A percentile compares a stretch with the other conserved stretches of the same genome.
Conservation (phyloP, 2,888 invertebrate genomes). For the Eupeodes latifasciatus region DNA sequence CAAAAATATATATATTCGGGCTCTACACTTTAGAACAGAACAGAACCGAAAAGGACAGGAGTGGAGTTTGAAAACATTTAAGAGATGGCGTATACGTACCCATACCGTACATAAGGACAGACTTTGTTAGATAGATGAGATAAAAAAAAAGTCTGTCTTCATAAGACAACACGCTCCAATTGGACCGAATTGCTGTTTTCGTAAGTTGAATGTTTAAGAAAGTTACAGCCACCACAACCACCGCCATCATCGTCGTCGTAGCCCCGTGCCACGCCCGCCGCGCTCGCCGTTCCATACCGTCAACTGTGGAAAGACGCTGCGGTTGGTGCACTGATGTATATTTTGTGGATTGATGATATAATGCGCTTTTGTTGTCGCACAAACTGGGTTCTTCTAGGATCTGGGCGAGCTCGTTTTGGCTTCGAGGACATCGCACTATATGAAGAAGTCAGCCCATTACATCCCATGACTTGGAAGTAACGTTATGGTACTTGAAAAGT, state of each 20-base stretch:
- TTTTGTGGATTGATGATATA: conserved; percentile 60
- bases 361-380: conserved; percentile 38
- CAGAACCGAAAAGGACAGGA: background rate
- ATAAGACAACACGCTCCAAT: conserved; percentile 22
- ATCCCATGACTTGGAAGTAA: conserved; percentile 56
- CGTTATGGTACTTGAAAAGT: conserved; percentile 64
- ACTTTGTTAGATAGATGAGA: too few relatives aligned
- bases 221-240: conserved; percentile 17
- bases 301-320: conserved; percentile 6
- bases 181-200: conserved; percentile 11
- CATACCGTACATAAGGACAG: background rate
- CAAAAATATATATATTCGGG: conserved; percentile 18
- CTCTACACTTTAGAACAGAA: conserved; percentile 12
- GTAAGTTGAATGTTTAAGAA: conserved; percentile 42
- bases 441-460: conserved; percentile 31
- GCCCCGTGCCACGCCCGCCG: too few relatives aligned
- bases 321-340: conserved; percentile 18
- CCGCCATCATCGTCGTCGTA: too few relatives aligned
- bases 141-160: conserved; percentile 7
- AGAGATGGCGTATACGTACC: background rate
- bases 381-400: background rate
- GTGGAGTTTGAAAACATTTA: conserved; percentile 30
- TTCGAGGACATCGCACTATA: background rate
- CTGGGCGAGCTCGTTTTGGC: background rate
- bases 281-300: too few relatives aligned